Conservation (phyloP, 2,113 vertebrate genomes). For the Cygnus atratus region DNA sequence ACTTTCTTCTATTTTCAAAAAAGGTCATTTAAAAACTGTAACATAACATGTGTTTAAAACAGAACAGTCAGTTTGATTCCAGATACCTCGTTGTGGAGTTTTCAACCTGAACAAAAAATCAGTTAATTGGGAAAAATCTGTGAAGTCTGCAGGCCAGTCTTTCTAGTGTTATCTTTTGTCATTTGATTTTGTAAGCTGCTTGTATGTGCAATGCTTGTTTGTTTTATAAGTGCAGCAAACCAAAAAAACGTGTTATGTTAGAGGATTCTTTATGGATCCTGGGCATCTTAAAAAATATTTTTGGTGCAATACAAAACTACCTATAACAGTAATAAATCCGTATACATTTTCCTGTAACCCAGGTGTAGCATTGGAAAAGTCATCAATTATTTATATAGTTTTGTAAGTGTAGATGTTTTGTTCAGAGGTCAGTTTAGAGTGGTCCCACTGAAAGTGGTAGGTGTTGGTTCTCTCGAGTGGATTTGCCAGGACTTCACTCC, state of each 20-base stretch:
- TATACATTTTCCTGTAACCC: neutral
- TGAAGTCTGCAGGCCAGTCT: neutral
- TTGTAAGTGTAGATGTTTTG: neutral
- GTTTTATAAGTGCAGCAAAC: neutral
- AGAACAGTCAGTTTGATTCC: neutral
- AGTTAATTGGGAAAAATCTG: neutral
- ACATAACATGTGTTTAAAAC: neutral
- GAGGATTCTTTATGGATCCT: neutral
- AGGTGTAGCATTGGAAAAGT: neutral
- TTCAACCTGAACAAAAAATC: neutral
- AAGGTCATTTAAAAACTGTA: neutral
- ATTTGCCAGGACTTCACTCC: neutral
- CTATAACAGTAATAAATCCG: neutral
- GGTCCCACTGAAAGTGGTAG: neutral
- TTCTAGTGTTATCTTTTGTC: neutral
- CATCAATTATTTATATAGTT: neutral
- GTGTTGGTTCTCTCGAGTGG: neutral
- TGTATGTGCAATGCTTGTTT: neutral
- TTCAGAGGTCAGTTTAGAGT: neutral
- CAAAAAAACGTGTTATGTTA: neutral
- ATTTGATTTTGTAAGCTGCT: neutral
- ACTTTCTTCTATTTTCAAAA: slow-evolving; percentile 1
- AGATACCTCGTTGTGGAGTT: neutral
- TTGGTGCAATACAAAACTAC: neutral
- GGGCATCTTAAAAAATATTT: neutral